phyloP scores from a whole-genome alignment of 1,140 invertebrate species.

The fruit fly (Drosophila melanogaster) region DNA sequence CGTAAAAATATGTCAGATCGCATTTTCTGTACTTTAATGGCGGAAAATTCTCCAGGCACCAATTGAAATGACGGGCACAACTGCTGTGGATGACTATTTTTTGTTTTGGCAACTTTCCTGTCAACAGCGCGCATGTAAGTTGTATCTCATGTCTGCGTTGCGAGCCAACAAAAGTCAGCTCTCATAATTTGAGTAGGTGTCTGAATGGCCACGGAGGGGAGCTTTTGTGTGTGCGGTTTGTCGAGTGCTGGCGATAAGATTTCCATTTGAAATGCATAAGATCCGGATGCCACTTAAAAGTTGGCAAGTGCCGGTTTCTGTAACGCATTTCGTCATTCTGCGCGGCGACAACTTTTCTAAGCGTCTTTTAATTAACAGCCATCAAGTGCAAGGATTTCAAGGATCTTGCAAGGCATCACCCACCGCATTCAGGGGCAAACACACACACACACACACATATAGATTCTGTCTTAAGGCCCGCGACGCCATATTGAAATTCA shows the following conservation, averaged over 20 bases:
- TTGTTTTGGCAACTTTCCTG: constrained; percentile 22
- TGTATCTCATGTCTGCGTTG: constrained; percentile 4
- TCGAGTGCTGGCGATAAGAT: constrained; percentile 26
- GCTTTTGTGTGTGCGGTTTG: constrained; percentile 38
- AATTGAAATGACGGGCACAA: constrained; percentile 59
- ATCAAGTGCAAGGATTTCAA: constrained; percentile 79
- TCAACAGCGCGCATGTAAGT: constrained; percentile 24
- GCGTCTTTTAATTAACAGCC: constrained; percentile 80
- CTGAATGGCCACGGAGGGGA: constrained; percentile 10
- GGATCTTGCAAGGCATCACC: constrained; percentile 51
- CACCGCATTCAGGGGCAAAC: constrained; percentile 14
- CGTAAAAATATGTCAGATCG: constrained; percentile 10
- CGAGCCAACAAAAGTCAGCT: constrained; percentile 26
- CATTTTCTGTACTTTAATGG: constrained; percentile 22
- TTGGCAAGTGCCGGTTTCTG: constrained; percentile 40
- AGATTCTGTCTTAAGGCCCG: constrained; percentile 21
- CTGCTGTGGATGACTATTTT: constrained; percentile 24
- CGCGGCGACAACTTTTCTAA: constrained; percentile 63
- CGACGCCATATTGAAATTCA: constrained; percentile 81
- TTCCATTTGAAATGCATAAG: constrained; percentile 54
- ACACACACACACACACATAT: constrained; percentile 11
- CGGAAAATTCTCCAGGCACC: constrained; percentile 31
- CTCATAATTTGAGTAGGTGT: constrained; percentile 46
- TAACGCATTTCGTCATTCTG: constrained; percentile 52
- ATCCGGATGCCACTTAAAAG: constrained; percentile 65